These are phyloP conservation scores for Gallinago undulata DNA, from an alignment of 2,113 vertebrate genomes.

Conservation along the genomic window DNA sequence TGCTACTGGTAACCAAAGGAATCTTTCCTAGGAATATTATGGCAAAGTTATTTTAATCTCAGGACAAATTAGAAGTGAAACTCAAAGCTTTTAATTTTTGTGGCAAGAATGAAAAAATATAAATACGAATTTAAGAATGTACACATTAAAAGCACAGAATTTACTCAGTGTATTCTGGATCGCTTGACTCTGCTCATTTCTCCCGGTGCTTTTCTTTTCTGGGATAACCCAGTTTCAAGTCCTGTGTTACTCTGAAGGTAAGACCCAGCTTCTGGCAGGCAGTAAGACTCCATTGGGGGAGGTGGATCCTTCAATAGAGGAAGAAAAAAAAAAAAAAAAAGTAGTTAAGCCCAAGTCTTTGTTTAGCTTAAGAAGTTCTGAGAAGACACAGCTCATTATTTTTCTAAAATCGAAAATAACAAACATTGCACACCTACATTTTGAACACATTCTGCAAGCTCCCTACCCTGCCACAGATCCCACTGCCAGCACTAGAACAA, in stretches of 20 bases:
- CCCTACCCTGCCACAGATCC: neutral
- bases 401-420: neutral
- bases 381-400: neutral
- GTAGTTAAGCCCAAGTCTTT: neutral
- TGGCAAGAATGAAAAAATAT: conserved; percentile 28
- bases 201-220: conserved; percentile 85
- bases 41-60: conserved; percentile 15
- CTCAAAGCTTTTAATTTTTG: conserved; percentile 29
- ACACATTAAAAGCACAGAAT: neutral
- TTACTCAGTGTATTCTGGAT: conserved; percentile 75
- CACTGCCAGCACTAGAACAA: neutral
- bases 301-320: conserved; percentile 79
- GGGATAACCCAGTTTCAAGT: conserved; percentile 66
- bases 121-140: conserved; percentile 33
- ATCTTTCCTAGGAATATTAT: neutral
- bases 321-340: neutral
- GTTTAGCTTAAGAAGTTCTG: neutral
- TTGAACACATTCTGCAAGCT: accelerated
- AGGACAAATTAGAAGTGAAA: neutral
- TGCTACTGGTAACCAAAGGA: neutral
- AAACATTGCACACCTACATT: neutral
- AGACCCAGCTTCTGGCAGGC: conserved; percentile 70
- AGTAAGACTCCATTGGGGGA: conserved; percentile 82
- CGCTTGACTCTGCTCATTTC: conserved; percentile 79
- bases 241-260: conserved; percentile 59